Conservation (phyloP, 2,113 vertebrate species). For the Odocoileus virginianus region DNA sequence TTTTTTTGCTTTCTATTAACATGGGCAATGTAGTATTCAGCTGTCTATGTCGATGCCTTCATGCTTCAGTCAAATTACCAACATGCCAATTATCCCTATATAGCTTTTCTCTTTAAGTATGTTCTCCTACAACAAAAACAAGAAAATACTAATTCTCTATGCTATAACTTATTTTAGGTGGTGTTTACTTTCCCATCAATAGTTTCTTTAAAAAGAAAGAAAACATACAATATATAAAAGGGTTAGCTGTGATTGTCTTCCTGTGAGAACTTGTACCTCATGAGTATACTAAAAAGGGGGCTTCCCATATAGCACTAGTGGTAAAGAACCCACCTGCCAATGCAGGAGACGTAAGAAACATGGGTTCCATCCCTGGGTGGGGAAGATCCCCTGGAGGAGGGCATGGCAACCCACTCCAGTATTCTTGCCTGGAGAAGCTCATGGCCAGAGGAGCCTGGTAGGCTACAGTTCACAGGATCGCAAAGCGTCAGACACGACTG, state of each 20-base stretch:
- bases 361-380: not conserved
- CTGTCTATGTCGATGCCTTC: not conserved
- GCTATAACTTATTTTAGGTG: not conserved
- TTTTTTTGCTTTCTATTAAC: not conserved
- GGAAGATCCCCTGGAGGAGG: not conserved
- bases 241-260: not conserved
- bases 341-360: accelerated
- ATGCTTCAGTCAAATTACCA: not conserved
- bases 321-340: not conserved
- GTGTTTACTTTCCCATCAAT: not conserved
- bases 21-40: accelerated
- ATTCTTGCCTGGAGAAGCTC: not conserved
- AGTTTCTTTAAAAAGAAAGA: not conserved
- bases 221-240: not conserved
- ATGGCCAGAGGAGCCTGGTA: not conserved
- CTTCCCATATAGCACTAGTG: not conserved
- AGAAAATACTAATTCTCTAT: not conserved
- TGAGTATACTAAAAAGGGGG: not conserved
- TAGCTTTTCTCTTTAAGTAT: not conserved
- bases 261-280: not conserved
- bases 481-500: not conserved
- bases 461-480: not conserved
- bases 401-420: not conserved
- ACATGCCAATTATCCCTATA: not conserved
- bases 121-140: not conserved